phyloP scores from a whole-genome alignment of 2,797 vertebrate genomes.

The Staurois parvus region DNA sequence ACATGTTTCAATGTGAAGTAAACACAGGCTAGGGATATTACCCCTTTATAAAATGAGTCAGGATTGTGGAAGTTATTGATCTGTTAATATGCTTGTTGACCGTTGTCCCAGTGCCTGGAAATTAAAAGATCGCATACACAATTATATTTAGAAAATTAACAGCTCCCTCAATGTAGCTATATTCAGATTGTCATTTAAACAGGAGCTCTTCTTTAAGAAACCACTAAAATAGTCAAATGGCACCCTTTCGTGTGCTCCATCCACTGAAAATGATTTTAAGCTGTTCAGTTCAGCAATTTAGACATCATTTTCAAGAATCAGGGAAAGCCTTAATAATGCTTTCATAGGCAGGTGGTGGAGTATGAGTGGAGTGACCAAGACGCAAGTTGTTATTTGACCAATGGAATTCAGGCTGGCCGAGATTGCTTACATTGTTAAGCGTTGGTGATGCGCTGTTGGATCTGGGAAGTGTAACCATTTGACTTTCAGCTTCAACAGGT shows the following conservation, averaged over 20 bases:
- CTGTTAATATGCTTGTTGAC: background rate
- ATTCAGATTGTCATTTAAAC: too few relatives aligned
- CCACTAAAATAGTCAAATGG: background rate
- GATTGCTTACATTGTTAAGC: slow-evolving; percentile 69
- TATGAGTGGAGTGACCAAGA: slow-evolving; percentile 81
- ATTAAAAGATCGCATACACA: background rate
- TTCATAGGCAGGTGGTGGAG: slow-evolving; percentile 92
- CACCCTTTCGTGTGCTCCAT: background rate
- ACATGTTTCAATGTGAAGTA: too few relatives aligned
- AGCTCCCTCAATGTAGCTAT: too few relatives aligned
- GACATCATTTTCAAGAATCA: slow-evolving; percentile 71
- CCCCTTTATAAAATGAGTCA: background rate
- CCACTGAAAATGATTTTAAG: background rate
- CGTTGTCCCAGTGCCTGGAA: background rate
- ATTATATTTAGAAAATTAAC: background rate
- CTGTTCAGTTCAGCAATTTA: background rate
- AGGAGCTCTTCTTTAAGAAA: background rate
- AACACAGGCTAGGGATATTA: too few relatives aligned
- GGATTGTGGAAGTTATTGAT: background rate
- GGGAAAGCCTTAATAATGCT: slow-evolving; percentile 93
- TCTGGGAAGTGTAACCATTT: slow-evolving; percentile 84
- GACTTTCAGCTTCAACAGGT: slow-evolving; percentile 88
- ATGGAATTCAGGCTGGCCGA: slow-evolving; percentile 85
- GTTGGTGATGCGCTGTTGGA: slow-evolving; percentile 70
- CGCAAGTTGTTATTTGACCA: slow-evolving; percentile 87